Evolutionary conservation across 2,888 invertebrate species (phyloP).

Genomic region (Leptinotarsa peninsularis): DNA sequence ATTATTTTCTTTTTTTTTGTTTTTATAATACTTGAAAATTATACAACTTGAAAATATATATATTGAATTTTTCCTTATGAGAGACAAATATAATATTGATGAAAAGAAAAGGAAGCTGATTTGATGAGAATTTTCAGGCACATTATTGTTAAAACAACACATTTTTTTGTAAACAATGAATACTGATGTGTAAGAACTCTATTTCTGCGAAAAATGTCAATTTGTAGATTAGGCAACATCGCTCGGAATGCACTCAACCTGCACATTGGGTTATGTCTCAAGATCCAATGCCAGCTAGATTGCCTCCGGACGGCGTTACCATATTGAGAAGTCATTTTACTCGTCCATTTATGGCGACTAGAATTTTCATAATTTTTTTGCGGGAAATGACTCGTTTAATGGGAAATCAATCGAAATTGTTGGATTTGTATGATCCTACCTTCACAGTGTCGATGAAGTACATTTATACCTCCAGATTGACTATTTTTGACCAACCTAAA

Average conservation of each 20-base stretch:
- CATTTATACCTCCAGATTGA: neutral
- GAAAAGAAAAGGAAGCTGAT: too few relatives aligned
- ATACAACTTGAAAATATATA: too few relatives aligned
- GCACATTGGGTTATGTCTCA: conserved; percentile 46
- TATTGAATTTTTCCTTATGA: too few relatives aligned
- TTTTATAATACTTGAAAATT: too few relatives aligned
- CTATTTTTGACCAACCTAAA: too few relatives aligned
- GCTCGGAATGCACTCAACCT: conserved; percentile 52
- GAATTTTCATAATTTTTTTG: conserved; percentile 43
- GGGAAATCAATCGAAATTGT: conserved; percentile 26
- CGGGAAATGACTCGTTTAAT: conserved; percentile 27
- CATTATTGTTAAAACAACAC: too few relatives aligned
- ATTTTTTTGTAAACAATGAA: neutral
- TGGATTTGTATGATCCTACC: conserved; percentile 23
- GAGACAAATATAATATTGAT: too few relatives aligned
- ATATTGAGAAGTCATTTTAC: conserved; percentile 46
- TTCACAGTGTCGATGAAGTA: neutral
- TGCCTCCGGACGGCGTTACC: conserved; percentile 41
- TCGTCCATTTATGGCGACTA: conserved; percentile 38
- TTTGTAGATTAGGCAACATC: conserved; percentile 20
- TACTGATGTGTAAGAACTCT: neutral
- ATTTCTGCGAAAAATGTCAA: neutral
- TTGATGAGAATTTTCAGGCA: too few relatives aligned
- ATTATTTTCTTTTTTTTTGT: too few relatives aligned
- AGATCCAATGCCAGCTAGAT: conserved; percentile 39